phyloP scores from a whole-genome alignment of 2,797 vertebrate genomes.

The Capromys pilorides region DNA sequence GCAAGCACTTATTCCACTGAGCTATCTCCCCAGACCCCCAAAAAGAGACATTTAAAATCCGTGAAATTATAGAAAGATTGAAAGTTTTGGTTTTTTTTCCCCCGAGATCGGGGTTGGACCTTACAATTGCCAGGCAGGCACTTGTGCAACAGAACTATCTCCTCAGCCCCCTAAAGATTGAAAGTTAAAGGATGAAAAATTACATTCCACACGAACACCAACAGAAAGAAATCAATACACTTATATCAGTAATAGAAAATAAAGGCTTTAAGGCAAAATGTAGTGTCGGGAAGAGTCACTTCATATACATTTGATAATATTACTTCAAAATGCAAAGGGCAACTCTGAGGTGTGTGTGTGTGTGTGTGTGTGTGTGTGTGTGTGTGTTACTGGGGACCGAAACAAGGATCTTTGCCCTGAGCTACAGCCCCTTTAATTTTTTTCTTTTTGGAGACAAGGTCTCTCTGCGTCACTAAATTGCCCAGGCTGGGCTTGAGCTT shows the following conservation, averaged over 20 bases:
- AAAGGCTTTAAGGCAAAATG: not conserved
- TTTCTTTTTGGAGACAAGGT: not conserved
- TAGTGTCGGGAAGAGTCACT: not conserved
- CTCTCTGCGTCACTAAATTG: not conserved
- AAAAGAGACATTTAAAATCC: not conserved
- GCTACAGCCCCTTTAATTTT: not conserved
- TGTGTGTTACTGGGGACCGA: not conserved
- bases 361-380: not conserved
- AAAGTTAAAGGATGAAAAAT: constrained; percentile 2
- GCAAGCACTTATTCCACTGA: no score
- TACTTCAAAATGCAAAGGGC: not conserved
- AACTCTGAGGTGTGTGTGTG: no score
- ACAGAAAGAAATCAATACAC: not conserved
- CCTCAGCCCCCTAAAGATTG: no score
- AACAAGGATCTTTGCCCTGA: not conserved
- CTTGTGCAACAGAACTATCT: no score
- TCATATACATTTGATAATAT: not conserved
- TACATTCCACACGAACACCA: not conserved
- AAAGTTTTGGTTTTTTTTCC: not conserved
- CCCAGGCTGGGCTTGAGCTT: not conserved
- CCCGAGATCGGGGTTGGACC: no score
- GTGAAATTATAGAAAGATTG: not conserved
- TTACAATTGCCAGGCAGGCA: no score
- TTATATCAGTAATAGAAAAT: not conserved
- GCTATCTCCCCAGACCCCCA: no score